Base-by-base conservation (phyloP, 2,888 invertebrate species). In the Apotomis turbidana region DNA sequence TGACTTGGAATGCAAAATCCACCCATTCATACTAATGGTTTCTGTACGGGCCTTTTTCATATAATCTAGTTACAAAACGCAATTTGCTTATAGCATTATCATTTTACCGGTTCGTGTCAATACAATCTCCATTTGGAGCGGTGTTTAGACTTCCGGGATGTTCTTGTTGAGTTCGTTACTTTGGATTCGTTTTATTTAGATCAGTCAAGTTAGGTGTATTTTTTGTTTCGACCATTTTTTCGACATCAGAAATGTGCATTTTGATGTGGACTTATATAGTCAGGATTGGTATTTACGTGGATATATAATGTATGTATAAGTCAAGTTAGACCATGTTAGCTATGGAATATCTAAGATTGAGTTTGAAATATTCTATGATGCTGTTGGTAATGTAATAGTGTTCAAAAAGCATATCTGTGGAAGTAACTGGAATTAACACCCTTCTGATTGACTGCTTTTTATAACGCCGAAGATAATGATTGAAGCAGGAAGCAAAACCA, bases 401-500 rank as follows among this genome's bases (percentile, higher is more conserved):
- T 49, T 49, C 49, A 49, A 49, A 49, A 49, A 49, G 9, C 49
- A 49, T 49, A 49, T 49, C 49, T 49, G 49, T 49, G 46, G n/a
- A 49, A 57, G 55, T 64, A 58, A 49, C 36, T 67, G 57, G 41
- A 63, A 63, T 66, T 55, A 71, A 52, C 44, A 70, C 66, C 54
- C 70, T 38, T 64, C 51, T 59, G 64, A 64, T 54, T 66, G 55
- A 46, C 51, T 67, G 27, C 54, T 67, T 67, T 67, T 67, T 67
- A 49, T 71, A 57, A 49, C 9, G 49, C 8, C 27, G 49, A 71
- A 62, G 51, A 55, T 68, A 58, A 72, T 72, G 44, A 63, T 62
- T 62, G 76, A 79, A 85, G 81, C 82, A 88, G 87, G 89, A 87
- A 87, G 84, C 83, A 74, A 68, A 72, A 76, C 76, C 71, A 76